Base-by-base conservation (phyloP, 2,888 invertebrate genomes). In the Drosophila cognata region DNA sequence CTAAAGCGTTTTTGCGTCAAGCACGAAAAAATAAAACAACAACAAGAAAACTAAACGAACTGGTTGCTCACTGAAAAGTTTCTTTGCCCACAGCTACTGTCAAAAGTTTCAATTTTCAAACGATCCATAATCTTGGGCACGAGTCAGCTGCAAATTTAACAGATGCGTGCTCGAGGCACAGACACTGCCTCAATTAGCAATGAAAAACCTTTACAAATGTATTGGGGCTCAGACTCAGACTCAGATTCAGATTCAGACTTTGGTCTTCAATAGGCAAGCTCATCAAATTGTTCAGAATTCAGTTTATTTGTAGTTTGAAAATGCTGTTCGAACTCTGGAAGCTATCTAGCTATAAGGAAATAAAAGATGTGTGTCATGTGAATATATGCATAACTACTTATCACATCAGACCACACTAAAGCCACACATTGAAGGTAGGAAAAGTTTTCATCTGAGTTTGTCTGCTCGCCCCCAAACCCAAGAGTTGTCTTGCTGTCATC, bases 11-110 rank as follows among this genome's bases (percentile, higher is more conserved):
- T 55, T 55, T 38, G 28, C 28, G 25, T 10, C 51, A 21, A 25
- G 2, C 46, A 46, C 46, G 28, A 28, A 25, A 25, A 8, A 8
- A 46, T 1, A 13, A 7, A 8, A 38, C 0, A 38, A 33, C 8
- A 57, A 57, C 3, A 31, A 46, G 50, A 33, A 48, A 74, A 63
- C 48, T 13, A 36, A 55, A 18, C 70, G 29, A 60, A 31, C 70
- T 68, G 4, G 55, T n/a, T 50, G 67, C 36, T 41, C 51, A 51
- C 48, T 53, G 21, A 35, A 63, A 5, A 53, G 35, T 48, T 33
- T 33, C 35, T 46, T 48, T 21, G 68, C 77, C 72, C 38, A 29
- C 11, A 60, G 81, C 78, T 29, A 36, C 64, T 80, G 78, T 71
- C 77, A 72, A 41, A 71, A 43, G 59, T 36, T 71, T 61, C 7